Base-by-base conservation (phyloP, 2,797 vertebrate genomes). In the Hypotaenidia philippensis region DNA sequence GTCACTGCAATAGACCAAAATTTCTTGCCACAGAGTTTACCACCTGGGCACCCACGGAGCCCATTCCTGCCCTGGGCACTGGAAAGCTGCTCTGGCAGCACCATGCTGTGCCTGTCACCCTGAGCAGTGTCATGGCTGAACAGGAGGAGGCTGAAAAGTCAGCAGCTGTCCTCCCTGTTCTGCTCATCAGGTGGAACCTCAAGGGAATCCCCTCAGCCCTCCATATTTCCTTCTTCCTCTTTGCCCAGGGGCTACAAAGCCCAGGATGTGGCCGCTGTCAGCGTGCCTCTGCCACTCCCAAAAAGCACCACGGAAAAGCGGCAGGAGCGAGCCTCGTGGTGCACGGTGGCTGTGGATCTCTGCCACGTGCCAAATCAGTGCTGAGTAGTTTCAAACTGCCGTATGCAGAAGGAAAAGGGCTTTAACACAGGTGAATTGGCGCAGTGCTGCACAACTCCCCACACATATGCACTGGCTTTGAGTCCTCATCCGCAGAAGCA, bases 61-160 rank as follows among this genome's bases (percentile, higher is more conserved):
- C 3, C 1, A 9, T 25, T 86, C 65, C 16, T 86, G 75, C 7
- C 22, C 41, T 34, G n/a, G 41, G n/a, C 34, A 16, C 40, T 40
- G 31, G 52, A 60, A 55, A 38, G 34, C 36, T 36, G 45, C 29
- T 44, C 53, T 21, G 3, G 45, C 45, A 83, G 13, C 27, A 20
- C 53, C 0, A 1, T 7, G 17, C 53, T 0, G 0, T 7, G 17
- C 21, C 41, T 40, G 41, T 18, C 0, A 0, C 32, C 32, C 53
- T 2, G 4, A 56, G 50, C 1, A 1, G 11, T n/a, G n/a, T 21
- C 64, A 36, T 4, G 6, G 4, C 29, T 27, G 31, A 64, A 87
- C 14, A 49, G 38, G 53, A 45, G 40, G 3, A 89, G 40, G 19
- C 11, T 86, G 53, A 34, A 21, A 75, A 80, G 23, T 9, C 50